phyloP scores from a whole-genome alignment of 2,113 vertebrate species.

The Thunnus thynnus region DNA sequence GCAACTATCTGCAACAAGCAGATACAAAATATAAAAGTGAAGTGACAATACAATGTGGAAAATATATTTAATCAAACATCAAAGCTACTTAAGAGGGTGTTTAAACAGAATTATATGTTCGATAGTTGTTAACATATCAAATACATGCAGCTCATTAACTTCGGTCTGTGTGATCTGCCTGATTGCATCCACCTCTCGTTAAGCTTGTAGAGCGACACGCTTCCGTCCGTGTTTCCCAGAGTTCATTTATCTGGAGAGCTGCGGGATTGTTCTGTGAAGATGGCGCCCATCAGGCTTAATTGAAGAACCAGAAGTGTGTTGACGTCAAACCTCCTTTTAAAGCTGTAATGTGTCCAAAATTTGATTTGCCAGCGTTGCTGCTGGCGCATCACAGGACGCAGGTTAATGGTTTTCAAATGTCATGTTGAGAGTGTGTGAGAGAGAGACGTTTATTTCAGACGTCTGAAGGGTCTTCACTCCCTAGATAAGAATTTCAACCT shows the following conservation, averaged over 20 bases:
- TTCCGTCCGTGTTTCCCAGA: background rate
- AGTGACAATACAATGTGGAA: background rate
- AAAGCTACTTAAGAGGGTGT: background rate
- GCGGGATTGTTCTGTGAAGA: conserved; percentile 10
- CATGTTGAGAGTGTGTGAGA: conserved; percentile 30
- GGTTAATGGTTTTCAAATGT: conserved; percentile 70
- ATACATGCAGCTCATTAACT: background rate
- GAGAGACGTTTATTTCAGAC: conserved; percentile 19
- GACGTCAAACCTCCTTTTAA: conserved; percentile 53
- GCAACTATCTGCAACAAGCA: too few species aligned
- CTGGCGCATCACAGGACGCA: conserved; percentile 39
- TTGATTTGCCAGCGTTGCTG: conserved; percentile 40
- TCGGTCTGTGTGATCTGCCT: background rate
- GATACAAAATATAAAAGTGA: background rate
- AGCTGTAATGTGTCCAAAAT: conserved; percentile 43
- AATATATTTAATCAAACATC: background rate
- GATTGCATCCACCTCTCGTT: conserved; percentile 14
- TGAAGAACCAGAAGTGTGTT: conserved; percentile 47
- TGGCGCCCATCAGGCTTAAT: conserved; percentile 19
- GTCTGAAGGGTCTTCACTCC: background rate
- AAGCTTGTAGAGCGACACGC: background rate
- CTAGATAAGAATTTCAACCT: conserved; percentile 24
- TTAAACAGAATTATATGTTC: background rate
- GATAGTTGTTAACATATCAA: background rate
- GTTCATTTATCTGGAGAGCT: conserved; percentile 4